Percentiles rank a stretch among this genome's conserved stretches.
Evolutionary conservation across 2,888 invertebrate species (phyloP).

Genomic region (Nasonovia ribisnigri): DNA sequence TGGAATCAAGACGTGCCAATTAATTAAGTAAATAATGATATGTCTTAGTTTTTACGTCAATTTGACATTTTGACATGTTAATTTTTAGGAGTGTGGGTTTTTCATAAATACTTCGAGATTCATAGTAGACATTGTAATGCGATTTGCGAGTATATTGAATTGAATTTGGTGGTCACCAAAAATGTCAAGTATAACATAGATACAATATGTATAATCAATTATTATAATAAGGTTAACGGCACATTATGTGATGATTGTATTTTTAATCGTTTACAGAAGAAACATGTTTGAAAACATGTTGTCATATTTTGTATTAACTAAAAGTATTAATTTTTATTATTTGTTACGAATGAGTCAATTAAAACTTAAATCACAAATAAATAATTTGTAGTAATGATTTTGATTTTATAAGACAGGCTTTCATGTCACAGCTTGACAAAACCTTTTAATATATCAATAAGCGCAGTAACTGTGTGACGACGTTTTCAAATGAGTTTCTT

Average conservation of each 20-base stretch:
- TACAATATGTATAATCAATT: background rate
- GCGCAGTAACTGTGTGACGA: background rate
- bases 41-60: background rate
- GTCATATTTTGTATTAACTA: background rate
- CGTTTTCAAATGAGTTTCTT: background rate
- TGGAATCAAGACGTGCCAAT: background rate
- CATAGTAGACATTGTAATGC: too few relatives aligned
- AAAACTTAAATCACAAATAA: background rate
- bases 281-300: background rate
- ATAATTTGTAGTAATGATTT: background rate
- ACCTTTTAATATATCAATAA: background rate
- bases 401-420: background rate
- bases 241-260: background rate
- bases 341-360: background rate
- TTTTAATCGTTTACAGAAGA: background rate
- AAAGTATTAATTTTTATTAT: background rate
- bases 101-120: background rate
- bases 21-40: background rate
- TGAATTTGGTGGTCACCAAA: background rate
- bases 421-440: background rate
- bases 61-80: background rate
- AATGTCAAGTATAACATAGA: background rate
- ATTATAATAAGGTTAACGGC: background rate
- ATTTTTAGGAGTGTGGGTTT: background rate
- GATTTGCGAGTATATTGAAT: background rate